Conservation (phyloP, 1,140 invertebrate genomes). For the Zaprionus vittiger region DNA sequence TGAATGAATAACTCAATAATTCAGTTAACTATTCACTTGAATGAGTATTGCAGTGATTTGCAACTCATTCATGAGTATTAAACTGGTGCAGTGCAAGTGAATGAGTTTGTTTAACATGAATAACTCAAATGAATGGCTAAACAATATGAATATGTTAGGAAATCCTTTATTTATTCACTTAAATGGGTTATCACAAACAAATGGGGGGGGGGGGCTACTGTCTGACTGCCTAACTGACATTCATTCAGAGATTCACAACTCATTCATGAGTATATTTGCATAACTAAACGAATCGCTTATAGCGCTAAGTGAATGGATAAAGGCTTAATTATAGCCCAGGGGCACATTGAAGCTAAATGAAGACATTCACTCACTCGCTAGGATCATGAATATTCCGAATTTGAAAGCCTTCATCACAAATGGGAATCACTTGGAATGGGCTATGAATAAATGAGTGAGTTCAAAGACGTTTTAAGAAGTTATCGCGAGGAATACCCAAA, state of each 20-base stretch:
- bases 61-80: too few relatives aligned
- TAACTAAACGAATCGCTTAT: not conserved
- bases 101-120: not conserved
- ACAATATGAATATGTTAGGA: too few relatives aligned
- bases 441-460: not conserved
- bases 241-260: not conserved
- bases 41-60: too few relatives aligned
- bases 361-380: conserved; percentile 3
- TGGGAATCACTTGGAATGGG: not conserved
- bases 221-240: not conserved
- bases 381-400: not conserved
- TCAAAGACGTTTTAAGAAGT: not conserved
- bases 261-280: not conserved
- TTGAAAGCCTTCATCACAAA: not conserved
- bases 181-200: too few relatives aligned
- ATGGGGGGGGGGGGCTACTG: too few relatives aligned
- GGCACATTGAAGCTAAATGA: not conserved
- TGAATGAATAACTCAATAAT: not conserved
- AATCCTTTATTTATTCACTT: too few relatives aligned
- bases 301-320: not conserved
- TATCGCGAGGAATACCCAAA: not conserved
- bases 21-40: too few relatives aligned
- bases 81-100: not conserved
- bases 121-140: not conserved
- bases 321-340: not conserved